These are phyloP conservation scores for Pemphigus obesinymphae DNA, from an alignment of 1,140 invertebrate species.

Conservation along the genomic window DNA sequence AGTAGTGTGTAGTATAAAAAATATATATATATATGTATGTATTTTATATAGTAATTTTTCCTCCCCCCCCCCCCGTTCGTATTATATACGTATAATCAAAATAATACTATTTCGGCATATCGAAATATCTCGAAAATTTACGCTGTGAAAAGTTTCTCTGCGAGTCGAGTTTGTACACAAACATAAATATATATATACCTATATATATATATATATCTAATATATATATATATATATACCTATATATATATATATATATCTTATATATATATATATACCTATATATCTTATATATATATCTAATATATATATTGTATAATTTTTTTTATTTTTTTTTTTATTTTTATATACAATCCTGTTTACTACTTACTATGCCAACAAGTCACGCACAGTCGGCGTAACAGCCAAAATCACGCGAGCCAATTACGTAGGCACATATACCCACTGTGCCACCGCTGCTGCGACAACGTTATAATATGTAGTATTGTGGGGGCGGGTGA, in stretches of 20 bases:
- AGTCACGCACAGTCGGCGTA: slow-evolving; percentile 29
- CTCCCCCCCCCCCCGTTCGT: background rate
- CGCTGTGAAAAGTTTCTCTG: slow-evolving; percentile 30
- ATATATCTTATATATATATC: too few species aligned
- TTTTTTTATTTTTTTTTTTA: background rate
- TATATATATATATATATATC: too few species aligned
- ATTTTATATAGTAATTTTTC: slow-evolving; percentile 19
- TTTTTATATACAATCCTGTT: slow-evolving; percentile 32
- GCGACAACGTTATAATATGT: too few species aligned
- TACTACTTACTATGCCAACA: slow-evolving; percentile 16
- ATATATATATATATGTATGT: too few species aligned
- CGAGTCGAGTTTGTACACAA: background rate
- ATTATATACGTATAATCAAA: too few species aligned
- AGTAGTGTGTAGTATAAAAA: background rate
- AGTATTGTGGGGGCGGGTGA: background rate
- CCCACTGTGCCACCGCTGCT: background rate
- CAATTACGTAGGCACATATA: too few species aligned
- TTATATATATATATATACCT: background rate
- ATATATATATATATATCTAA: background rate
- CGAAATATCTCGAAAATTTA: slow-evolving; percentile 40
- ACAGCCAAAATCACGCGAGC: slow-evolving; percentile 39
- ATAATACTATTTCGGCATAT: slow-evolving; percentile 26
- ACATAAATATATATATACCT: background rate
- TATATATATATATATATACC: too few species aligned
- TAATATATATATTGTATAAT: too few species aligned